Conservation (phyloP, 2,797 vertebrate species). For the Gadopsis marmoratus region DNA sequence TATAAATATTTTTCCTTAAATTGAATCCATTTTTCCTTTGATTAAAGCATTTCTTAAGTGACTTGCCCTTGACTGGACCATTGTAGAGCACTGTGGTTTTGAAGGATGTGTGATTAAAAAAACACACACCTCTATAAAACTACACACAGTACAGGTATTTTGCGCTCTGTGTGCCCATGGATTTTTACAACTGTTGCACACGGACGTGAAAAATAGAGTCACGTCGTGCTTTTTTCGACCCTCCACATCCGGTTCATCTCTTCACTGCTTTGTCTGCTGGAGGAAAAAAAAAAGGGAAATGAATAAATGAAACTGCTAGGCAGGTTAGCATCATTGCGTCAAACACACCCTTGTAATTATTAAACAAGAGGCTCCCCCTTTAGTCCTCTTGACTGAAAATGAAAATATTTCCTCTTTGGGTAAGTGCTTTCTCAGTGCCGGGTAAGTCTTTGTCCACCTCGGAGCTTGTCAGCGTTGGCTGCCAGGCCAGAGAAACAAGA, state of each 20-base stretch:
- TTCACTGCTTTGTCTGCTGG: slow-evolving; percentile 15
- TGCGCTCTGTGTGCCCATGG: slow-evolving; percentile 27
- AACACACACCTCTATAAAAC: slow-evolving; percentile 37
- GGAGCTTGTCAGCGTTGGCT: not conserved
- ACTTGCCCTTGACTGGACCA: slow-evolving; percentile 77
- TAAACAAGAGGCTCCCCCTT: not conserved
- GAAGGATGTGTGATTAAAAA: slow-evolving; percentile 70
- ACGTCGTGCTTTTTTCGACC: slow-evolving; percentile 16
- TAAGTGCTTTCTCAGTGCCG: slow-evolving; percentile 3
- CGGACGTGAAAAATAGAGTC: slow-evolving; percentile 32
- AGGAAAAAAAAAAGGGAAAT: slow-evolving; percentile 29
- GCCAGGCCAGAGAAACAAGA: not conserved
- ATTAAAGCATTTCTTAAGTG: slow-evolving; percentile 70
- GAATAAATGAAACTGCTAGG: slow-evolving; percentile 25
- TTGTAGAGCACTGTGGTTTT: slow-evolving; percentile 53
- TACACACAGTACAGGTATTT: slow-evolving; percentile 57
- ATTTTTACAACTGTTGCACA: slow-evolving; percentile 44
- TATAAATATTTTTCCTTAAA: slow-evolving; percentile 63
- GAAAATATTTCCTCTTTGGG: slow-evolving; percentile 30
- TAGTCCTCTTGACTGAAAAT: slow-evolving; percentile 27
- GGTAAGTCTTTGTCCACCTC: slow-evolving; percentile 7
- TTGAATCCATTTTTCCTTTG: slow-evolving; percentile 74
- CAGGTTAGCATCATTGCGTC: slow-evolving; percentile 25
- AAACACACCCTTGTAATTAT: slow-evolving; percentile 1
- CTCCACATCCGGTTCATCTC: slow-evolving; percentile 4